Evolutionary conservation across 92 coral and sea anemone species (phyloP), one percentile per base, ranked within the genome.

Genomic region (Diadumene lineata): DNA sequence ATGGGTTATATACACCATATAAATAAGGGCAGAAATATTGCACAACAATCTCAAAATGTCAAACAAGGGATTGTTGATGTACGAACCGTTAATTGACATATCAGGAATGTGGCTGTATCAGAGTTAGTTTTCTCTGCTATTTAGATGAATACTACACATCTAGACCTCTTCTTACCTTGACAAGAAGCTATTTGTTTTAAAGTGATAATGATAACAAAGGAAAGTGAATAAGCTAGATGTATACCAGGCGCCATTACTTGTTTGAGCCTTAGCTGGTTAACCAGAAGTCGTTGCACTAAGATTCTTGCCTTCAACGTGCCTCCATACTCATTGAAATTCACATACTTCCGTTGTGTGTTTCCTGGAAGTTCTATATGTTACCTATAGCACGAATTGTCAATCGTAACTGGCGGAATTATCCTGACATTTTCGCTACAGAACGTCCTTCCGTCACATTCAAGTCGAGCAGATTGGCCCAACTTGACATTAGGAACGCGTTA

Each of bases 401-500:
- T 53, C 19, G 2, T 15, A 23, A 23, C 19, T 9, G 19, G 24
- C 10, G 19, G 58, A 53, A 13, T 23, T 15, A 53, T 13, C 48
- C 6, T 38, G 48, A 38, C 48, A 38, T 38, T 38, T 38, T n/a
- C n/a, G n/a, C n/a, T n/a, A n/a, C n/a, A n/a, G n/a, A 38, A 4
- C 48, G 48, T 38, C 48, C 48, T 4, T 38, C n/a, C 48, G 48
- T 38, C 13, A 4, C 6, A 13, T 6, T 38, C 48, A 13, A 38
- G 7, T 38, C 48, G 48, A 38, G 48, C 48, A 13, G 64, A 58
- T 58, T 58, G 64, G 64, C 26, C 64, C 13, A 58, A 58, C 26
- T 19, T 58, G 64, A 58, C 64, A 58, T 31, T 53, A 16, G 60
- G n/a, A 2, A 16, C 24, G 60, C 19, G 68, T 28, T 1, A 30